Evolutionary conservation across 2,797 vertebrate species (phyloP).

Genomic region (Argya squamiceps): DNA sequence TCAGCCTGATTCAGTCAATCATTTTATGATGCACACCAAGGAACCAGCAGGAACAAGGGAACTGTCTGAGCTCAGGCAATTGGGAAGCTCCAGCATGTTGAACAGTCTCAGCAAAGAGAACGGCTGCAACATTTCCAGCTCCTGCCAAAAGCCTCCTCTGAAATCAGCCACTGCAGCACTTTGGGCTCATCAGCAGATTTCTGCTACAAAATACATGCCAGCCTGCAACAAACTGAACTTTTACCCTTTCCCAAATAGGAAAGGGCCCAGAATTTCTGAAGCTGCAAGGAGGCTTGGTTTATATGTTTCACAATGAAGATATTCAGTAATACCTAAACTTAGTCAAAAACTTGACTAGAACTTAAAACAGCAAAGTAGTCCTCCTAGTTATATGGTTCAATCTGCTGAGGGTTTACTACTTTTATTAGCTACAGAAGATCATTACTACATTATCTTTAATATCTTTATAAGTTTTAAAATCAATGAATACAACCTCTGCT

Average conservation of each 20-base stretch:
- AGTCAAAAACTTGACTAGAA: not conserved
- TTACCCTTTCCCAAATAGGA: conserved; percentile 87
- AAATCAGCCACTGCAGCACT: not conserved
- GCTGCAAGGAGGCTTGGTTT: conserved; percentile 83
- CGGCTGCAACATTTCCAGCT: not conserved
- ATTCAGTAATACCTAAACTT: not conserved
- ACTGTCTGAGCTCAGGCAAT: not conserved
- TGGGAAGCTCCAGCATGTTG: not conserved
- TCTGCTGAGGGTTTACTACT: not conserved
- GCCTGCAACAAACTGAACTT: conserved; percentile 57
- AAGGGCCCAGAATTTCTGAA: conserved; percentile 83
- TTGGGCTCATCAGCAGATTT: not conserved
- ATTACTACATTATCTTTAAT: not conserved
- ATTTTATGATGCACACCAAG: not conserved
- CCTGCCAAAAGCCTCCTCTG: not conserved
- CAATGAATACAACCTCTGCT: not conserved
- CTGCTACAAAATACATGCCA: not conserved
- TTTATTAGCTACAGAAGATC: not conserved
- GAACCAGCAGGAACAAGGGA: not conserved
- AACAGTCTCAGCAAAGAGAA: not conserved
- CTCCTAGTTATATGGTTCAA: not conserved
- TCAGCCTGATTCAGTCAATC: not conserved
- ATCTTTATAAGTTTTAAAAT: not conserved
- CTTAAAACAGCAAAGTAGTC: not conserved
- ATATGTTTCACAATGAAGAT: conserved; percentile 77